Percentiles rank a stretch among this genome's conserved stretches.
Evolutionary conservation across 2,888 invertebrate species (phyloP).

Genomic region (Sepiola atlantica): DNA sequence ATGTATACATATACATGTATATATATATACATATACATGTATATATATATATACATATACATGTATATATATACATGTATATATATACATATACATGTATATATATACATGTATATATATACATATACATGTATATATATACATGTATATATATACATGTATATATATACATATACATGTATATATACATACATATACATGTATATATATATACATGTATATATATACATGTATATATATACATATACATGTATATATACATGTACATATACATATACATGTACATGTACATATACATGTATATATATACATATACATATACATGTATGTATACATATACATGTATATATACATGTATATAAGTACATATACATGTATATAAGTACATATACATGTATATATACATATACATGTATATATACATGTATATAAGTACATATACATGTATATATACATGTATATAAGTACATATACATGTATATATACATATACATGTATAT

Average conservation of each 20-base stretch:
- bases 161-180: slow-evolving; percentile 43
- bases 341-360: background rate
- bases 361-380: too few species aligned
- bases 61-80: slow-evolving; percentile 33
- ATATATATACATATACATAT: background rate
- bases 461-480: too few species aligned
- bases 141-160: slow-evolving; percentile 41
- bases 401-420: too few species aligned
- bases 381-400: too few species aligned
- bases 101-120: slow-evolving; percentile 46
- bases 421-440: too few species aligned
- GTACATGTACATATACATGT: slow-evolving; percentile 45
- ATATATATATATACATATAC: slow-evolving; percentile 46
- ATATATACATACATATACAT: slow-evolving; percentile 44
- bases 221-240: slow-evolving; percentile 45
- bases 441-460: too few species aligned
- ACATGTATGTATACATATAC: background rate
- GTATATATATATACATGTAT: slow-evolving; percentile 45
- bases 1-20: slow-evolving; percentile 43
- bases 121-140: slow-evolving; percentile 44
- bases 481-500: too few species aligned
- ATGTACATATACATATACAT: slow-evolving; percentile 46
- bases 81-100: slow-evolving; percentile 46
- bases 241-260: slow-evolving; percentile 46
- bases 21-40: slow-evolving; percentile 46